These are phyloP conservation scores for Herminia tarsipennalis DNA, from an alignment of 2,888 invertebrate genomes.

Conservation along the genomic window DNA sequence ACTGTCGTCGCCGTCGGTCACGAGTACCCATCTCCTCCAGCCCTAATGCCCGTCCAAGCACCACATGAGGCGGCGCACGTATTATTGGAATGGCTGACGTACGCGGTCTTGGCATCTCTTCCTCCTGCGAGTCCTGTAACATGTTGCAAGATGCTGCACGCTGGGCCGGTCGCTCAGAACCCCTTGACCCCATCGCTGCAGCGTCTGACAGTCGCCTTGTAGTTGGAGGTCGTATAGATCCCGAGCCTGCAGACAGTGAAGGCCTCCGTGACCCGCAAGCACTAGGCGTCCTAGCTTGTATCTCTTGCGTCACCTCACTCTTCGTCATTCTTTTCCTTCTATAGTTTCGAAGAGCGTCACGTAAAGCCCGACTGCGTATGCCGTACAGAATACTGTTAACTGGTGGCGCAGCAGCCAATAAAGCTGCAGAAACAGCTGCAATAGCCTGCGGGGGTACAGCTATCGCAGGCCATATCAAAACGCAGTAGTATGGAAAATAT, in stretches of 20 bases:
- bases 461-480: slow-evolving; percentile 88
- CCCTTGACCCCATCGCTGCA: slow-evolving; percentile 74
- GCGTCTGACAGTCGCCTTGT: slow-evolving; percentile 77
- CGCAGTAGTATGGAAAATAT: slow-evolving; percentile 90
- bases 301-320: slow-evolving; percentile 92
- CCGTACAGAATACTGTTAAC: slow-evolving; percentile 93
- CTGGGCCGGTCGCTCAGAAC: slow-evolving; percentile 78
- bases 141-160: slow-evolving; percentile 90
- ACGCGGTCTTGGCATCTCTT: slow-evolving; percentile 64
- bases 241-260: slow-evolving; percentile 87
- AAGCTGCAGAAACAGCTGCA: slow-evolving; percentile 87
- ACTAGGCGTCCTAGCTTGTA: slow-evolving; percentile 92
- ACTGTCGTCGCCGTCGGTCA: slow-evolving; percentile 78
- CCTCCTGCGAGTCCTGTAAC: slow-evolving; percentile 86
- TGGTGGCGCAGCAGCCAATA: slow-evolving; percentile 89
- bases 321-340: slow-evolving; percentile 92
- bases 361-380: slow-evolving; percentile 89
- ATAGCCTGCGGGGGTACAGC: slow-evolving; percentile 71
- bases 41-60: slow-evolving; percentile 86
- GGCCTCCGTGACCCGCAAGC: slow-evolving; percentile 91
- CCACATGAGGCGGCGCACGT: slow-evolving; percentile 85
- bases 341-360: slow-evolving; percentile 91
- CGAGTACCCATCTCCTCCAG: slow-evolving; percentile 72
- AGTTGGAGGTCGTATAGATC: slow-evolving; percentile 74
- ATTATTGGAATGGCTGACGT: slow-evolving; percentile 78